These are phyloP conservation scores for Mimas tiliae DNA, from an alignment of 2,888 invertebrate species.

Conservation along the genomic window DNA sequence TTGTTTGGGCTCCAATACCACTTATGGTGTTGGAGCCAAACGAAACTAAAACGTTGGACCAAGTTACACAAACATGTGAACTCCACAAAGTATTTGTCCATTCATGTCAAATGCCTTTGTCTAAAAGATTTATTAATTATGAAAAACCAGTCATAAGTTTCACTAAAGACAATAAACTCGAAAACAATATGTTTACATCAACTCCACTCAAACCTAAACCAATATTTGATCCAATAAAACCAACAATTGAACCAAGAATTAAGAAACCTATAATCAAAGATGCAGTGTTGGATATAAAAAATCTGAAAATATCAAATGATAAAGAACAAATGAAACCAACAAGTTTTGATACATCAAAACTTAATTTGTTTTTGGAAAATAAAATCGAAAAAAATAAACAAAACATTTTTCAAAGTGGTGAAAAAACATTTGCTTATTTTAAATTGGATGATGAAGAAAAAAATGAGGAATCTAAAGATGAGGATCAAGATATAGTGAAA, in stretches of 20 bases:
- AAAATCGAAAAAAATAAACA: neutral
- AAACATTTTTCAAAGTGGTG: neutral
- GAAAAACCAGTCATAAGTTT: slow-evolving; percentile 29
- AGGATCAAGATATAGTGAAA: neutral
- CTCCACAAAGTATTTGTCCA: slow-evolving; percentile 34
- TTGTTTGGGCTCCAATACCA: slow-evolving; percentile 44
- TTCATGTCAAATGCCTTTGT: slow-evolving; percentile 37
- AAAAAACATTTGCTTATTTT: neutral
- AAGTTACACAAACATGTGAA: slow-evolving; percentile 32
- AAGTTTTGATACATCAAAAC: slow-evolving; percentile 8
- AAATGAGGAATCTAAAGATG: slow-evolving; percentile 2
- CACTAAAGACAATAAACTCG: slow-evolving; percentile 28
- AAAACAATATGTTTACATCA: slow-evolving; percentile 14
- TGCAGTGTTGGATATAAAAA: slow-evolving; percentile 30
- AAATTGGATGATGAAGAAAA: neutral
- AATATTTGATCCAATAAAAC: neutral
- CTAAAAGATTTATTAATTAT: slow-evolving; percentile 40
- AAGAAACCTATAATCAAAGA: slow-evolving; percentile 30
- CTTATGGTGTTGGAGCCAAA: slow-evolving; percentile 33
- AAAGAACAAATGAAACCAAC: slow-evolving; percentile 28
- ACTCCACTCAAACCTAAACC: slow-evolving; percentile 26
- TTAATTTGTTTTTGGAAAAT: slow-evolving; percentile 9
- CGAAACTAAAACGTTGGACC: slow-evolving; percentile 28
- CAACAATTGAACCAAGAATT: slow-evolving; percentile 2
- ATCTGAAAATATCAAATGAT: slow-evolving; percentile 11